A percentile compares a stretch with the other conserved stretches of the same genome.
These are phyloP conservation scores for Dicaeum eximium DNA, from an alignment of 2,113 vertebrate genomes.

Conservation along the genomic window DNA sequence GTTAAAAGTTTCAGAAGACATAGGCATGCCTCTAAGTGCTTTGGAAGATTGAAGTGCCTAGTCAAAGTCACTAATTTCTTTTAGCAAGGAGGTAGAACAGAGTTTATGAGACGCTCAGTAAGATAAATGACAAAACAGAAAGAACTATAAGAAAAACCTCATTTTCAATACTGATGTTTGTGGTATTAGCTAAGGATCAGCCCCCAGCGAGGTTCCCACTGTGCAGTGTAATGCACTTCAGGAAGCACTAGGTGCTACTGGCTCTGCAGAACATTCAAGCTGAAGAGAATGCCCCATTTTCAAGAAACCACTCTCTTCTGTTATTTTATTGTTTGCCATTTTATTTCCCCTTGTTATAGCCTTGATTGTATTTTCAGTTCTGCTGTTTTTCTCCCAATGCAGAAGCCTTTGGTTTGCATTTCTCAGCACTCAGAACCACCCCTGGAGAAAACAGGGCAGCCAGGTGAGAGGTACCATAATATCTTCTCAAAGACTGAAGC, in stretches of 20 bases:
- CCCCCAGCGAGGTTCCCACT: not conserved
- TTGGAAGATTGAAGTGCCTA: not conserved
- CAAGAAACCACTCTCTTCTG: not conserved
- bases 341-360: not conserved
- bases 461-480: not conserved
- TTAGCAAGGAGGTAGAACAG: not conserved
- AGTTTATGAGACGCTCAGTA: not conserved
- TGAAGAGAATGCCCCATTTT: not conserved
- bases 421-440: not conserved
- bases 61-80: not conserved
- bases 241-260: not conserved
- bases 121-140: not conserved
- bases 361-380: not conserved
- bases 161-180: not conserved
- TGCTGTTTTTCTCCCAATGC: accelerated
- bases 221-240: not conserved
- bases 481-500: not conserved
- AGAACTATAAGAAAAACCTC: not conserved
- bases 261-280: not conserved
- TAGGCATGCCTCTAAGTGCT: not conserved
- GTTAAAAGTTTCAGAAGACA: not conserved
- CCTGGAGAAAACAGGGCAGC: not conserved
- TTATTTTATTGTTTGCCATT: not conserved
- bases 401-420: not conserved
- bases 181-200: not conserved